Evolutionary conservation across 2,113 vertebrate genomes (phyloP).

Genomic region (Blennius ocellaris): DNA sequence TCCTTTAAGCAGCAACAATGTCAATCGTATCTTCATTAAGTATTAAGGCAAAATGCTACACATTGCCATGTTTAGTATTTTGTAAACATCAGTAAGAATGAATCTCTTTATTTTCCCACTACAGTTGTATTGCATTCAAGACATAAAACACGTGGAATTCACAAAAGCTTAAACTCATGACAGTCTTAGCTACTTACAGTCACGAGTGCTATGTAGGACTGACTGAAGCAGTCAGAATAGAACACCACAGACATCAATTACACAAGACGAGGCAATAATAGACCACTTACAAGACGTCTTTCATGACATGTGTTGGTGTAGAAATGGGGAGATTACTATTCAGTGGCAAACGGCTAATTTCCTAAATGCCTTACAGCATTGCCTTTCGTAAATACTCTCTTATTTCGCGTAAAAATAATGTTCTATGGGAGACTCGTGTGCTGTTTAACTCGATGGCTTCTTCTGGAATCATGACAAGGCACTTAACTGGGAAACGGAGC

Average conservation of each 20-base stretch:
- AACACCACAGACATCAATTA: slow-evolving; percentile 16
- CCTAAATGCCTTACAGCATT: slow-evolving; percentile 10
- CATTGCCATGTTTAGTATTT: slow-evolving; percentile 21
- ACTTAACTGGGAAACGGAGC: slow-evolving; percentile 49
- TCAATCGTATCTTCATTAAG: background rate
- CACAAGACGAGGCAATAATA: slow-evolving; percentile 29
- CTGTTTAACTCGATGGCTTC: slow-evolving; percentile 34
- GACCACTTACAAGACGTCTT: slow-evolving; percentile 26
- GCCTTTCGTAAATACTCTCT: background rate
- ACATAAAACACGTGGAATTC: slow-evolving; percentile 28
- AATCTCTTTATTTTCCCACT: slow-evolving; percentile 15
- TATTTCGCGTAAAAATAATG: slow-evolving; percentile 20
- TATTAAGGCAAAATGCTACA: slow-evolving; percentile 42
- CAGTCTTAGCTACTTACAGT: slow-evolving; percentile 18
- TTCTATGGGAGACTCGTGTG: slow-evolving; percentile 15
- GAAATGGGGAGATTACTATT: background rate
- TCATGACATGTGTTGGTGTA: background rate
- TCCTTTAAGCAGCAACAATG: slow-evolving; percentile 3
- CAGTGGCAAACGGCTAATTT: too few species aligned
- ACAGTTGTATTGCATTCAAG: slow-evolving; percentile 5
- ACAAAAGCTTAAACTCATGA: slow-evolving; percentile 29
- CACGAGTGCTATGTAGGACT: slow-evolving; percentile 5
- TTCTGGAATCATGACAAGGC: slow-evolving; percentile 71
- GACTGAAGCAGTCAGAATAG: slow-evolving; percentile 22
- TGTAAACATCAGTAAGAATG: slow-evolving; percentile 33